Evolutionary conservation across 2,797 vertebrate species (phyloP), one percentile per base, ranked within the genome.

Genomic region (Psittacula echo): DNA sequence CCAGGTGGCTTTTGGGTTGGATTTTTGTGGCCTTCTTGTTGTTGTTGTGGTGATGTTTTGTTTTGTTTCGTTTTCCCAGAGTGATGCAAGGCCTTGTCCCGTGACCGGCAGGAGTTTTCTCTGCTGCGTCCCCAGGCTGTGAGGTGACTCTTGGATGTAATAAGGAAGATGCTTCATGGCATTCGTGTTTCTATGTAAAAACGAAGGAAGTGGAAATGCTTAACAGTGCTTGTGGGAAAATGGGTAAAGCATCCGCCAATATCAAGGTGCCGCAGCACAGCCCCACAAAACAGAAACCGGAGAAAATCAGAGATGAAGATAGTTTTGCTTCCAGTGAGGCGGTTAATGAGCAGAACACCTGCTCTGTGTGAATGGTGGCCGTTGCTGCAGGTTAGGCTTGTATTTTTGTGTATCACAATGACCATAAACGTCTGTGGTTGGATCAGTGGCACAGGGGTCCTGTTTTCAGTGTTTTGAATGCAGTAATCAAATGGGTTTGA

Each of bases 341-440:
- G 72, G 78, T 75, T 94, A 96, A 96, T 87, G 91, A 97, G 42
- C 50, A 72, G 83, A 94, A 67, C 93, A 53, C 22, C 73, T 72
- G 53, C 50, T 90, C 79, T 94, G 72, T 94, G 67, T 95, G 94
- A 97, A 87, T 51, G 10, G 5, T 42, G 82, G 42, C 72, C 37
- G 1, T 50, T 76, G 77, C 85, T 80, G 70, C 85, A 87, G 97
- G 94, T 96, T 96, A 94, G 87, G 58, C 73, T 95, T 96, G 93
- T 56, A 90, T 93, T 96, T 94, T 91, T 84, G 82, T 11, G 5
- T 32, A 12, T 91, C 84, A 62, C 84, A 85, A 85, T 54, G 76
- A 89, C 93, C 73, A 56, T 76, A 93, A 91, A 90, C 10, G 37
- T 93, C 90, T 94, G 66, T 85, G 87, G 87, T 24, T 42, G 54